phyloP scores from a whole-genome alignment of 1,140 invertebrate genomes.

The Nebria ingens region DNA sequence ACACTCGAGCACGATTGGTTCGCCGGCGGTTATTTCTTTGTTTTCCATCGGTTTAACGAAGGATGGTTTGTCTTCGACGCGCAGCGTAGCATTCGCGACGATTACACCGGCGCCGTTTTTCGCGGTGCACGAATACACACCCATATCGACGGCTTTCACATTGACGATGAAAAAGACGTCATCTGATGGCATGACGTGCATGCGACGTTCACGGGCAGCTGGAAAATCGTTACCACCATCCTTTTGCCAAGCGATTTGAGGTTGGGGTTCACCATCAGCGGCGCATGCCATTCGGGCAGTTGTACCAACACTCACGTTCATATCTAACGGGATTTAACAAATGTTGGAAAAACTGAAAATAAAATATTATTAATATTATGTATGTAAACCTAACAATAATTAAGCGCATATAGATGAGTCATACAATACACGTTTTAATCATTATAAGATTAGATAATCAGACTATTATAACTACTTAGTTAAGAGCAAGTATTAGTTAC shows the following conservation, averaged over 20 bases:
- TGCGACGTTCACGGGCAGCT: slow-evolving; percentile 81
- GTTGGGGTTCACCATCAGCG: slow-evolving; percentile 75
- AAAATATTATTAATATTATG: slow-evolving; percentile 15
- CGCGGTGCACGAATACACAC: slow-evolving; percentile 89
- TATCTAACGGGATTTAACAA: slow-evolving; percentile 76
- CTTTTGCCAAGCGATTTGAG: slow-evolving; percentile 87
- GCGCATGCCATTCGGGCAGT: slow-evolving; percentile 86
- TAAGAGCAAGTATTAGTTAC: too few species aligned
- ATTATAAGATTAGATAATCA: too few species aligned
- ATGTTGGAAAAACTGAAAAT: slow-evolving; percentile 69
- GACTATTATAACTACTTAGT: too few species aligned
- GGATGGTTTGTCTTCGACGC: slow-evolving; percentile 74
- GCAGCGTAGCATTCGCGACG: slow-evolving; percentile 79
- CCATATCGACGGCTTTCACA: slow-evolving; percentile 77
- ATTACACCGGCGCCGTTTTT: slow-evolving; percentile 79
- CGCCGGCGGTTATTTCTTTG: slow-evolving; percentile 66
- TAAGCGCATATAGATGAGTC: too few species aligned
- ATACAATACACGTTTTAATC: too few species aligned
- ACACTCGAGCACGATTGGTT: slow-evolving; percentile 78
- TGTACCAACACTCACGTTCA: slow-evolving; percentile 72
- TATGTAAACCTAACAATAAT: too few species aligned
- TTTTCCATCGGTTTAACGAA: slow-evolving; percentile 78
- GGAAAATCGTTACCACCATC: slow-evolving; percentile 93
- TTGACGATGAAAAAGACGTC: slow-evolving; percentile 87
- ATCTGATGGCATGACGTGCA: slow-evolving; percentile 86